These are phyloP conservation scores for Thalassoma bifasciatum DNA, from an alignment of 2,113 vertebrate genomes.

Conservation along the genomic window DNA sequence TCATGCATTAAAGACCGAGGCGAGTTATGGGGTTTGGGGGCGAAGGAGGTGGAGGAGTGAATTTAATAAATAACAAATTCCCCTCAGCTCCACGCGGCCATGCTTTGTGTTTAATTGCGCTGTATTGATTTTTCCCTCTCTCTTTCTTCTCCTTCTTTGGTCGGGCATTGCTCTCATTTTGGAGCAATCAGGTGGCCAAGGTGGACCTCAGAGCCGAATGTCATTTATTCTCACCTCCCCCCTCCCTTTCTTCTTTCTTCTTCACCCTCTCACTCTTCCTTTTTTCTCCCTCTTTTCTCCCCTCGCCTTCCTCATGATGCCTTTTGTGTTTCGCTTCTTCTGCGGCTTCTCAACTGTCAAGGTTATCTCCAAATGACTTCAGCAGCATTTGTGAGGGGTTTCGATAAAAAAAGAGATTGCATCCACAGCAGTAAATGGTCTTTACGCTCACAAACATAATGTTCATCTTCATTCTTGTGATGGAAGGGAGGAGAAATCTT, in stretches of 20 bases:
- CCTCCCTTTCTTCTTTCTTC: constrained; percentile 10
- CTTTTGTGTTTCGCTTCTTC: constrained; percentile 45
- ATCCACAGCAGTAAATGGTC: constrained; percentile 19
- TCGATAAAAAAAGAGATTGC: constrained; percentile 27
- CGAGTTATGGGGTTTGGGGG: constrained; percentile 59
- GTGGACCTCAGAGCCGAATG: constrained; percentile 71
- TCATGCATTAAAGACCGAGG: constrained; percentile 71
- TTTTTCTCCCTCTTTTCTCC: constrained; percentile 2
- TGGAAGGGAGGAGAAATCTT: constrained; percentile 11
- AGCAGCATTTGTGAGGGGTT: constrained; percentile 23
- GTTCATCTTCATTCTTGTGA: constrained; percentile 25
- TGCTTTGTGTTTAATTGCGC: constrained; percentile 83
- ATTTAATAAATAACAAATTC: constrained; percentile 84
- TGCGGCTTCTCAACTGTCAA: constrained; percentile 30
- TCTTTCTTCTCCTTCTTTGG: constrained; percentile 64
- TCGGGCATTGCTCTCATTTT: constrained; percentile 77
- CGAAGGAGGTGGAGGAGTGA: constrained; percentile 67
- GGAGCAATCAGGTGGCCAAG: constrained; percentile 81
- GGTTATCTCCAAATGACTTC: constrained; percentile 58
- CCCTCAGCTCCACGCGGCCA: constrained; percentile 74
- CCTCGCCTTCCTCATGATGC: constrained; percentile 13
- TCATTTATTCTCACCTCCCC: constrained; percentile 62
- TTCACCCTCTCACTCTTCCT: neutral
- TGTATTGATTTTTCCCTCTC: constrained; percentile 82
- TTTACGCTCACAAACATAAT: constrained; percentile 1